Percentiles rank a stretch among this genome's conserved stretches.
Conservation (phyloP, 1,140 invertebrate genomes). For the Dendroctonus ponderosae region DNA sequence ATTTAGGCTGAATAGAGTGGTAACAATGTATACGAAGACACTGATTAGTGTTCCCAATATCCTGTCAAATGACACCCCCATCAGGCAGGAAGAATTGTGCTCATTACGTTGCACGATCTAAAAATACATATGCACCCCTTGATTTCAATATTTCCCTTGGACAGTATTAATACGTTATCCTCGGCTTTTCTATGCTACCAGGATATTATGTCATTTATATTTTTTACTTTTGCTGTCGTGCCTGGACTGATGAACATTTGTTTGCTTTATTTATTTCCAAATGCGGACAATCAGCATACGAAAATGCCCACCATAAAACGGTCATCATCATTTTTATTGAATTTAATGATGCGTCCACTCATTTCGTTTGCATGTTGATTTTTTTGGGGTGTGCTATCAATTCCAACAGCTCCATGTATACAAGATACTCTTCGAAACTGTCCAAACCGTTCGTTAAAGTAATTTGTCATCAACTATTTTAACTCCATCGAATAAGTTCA, state of each 20-base stretch:
- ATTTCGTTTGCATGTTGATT: constrained; percentile 29
- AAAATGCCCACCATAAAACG: constrained; percentile 37
- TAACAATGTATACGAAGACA: constrained; percentile 40
- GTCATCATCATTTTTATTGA: constrained; percentile 43
- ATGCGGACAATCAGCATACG: constrained; percentile 33
- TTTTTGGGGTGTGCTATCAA: constrained; percentile 2
- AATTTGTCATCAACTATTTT: no score
- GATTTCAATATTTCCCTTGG: constrained; percentile 45
- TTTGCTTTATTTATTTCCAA: constrained; percentile 39
- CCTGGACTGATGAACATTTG: constrained; percentile 36
- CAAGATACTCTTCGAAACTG: no score
- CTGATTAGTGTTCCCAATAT: constrained; percentile 49
- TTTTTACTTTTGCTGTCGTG: constrained; percentile 40
- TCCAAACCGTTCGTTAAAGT: no score
- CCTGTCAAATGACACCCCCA: constrained; percentile 45
- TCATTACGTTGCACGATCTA: constrained; percentile 43
- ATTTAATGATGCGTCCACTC: constrained; percentile 38
- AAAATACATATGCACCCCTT: constrained; percentile 50
- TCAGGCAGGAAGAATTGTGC: constrained; percentile 44
- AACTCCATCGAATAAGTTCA: no score
- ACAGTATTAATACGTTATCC: constrained; percentile 47
- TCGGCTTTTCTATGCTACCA: constrained; percentile 40
- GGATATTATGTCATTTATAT: constrained; percentile 45
- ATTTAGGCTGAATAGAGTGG: constrained; percentile 33
- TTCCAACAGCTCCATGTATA: background rate